Evolutionary conservation across 2,113 vertebrate genomes (phyloP), one percentile per base, ranked within the genome.

Genomic region (Emydocephalus ijimae): DNA sequence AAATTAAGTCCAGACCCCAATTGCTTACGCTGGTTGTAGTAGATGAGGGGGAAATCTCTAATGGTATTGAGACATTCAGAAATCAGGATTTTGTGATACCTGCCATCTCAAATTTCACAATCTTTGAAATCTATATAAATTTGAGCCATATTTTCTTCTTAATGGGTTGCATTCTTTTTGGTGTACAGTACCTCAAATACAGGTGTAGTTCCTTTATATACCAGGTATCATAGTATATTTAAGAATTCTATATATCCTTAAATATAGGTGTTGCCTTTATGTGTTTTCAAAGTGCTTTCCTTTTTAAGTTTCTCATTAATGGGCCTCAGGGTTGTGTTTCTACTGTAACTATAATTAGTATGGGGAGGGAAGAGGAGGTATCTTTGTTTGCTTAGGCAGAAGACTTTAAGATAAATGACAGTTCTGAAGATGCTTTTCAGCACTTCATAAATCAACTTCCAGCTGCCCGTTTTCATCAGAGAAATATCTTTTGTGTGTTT

Each of bases 351-450:
- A 96, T 94, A 96, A 97, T 97, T 96, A 96, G 95, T 93, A 91
- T 59, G 55, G 90, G 93, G 89, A 90, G 81, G 91, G 23, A 34
- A 64, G 54, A 57, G 55, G 23, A 95, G 94, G 93, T 96, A 87
- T 97, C 97, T 95, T 95, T 98, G 97, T 98, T 98, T 98, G 97
- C 98, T 98, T 97, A 98, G 97, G 96, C 97, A 96, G 97, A 97
- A 97, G 96, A 97, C 97, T 96, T 96, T 94, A 97, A 97, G 98
- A 98, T 98, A 97, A 98, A 97, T 97, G 98, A 97, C 97, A 97
- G 97, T 96, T 97, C 97, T 95, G 90, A 97, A 97, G 98, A 98
- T 98, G 97, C 97, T 97, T 98, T 97, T 98, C 98, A 98, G 95
- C 98, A 98, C 98, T 96, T 96, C 98, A 97, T 98, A 97, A 98